Evolutionary conservation across 2,113 vertebrate genomes (phyloP), one percentile per base, ranked within the genome.

Genomic region (Pangasianodon gigas): DNA sequence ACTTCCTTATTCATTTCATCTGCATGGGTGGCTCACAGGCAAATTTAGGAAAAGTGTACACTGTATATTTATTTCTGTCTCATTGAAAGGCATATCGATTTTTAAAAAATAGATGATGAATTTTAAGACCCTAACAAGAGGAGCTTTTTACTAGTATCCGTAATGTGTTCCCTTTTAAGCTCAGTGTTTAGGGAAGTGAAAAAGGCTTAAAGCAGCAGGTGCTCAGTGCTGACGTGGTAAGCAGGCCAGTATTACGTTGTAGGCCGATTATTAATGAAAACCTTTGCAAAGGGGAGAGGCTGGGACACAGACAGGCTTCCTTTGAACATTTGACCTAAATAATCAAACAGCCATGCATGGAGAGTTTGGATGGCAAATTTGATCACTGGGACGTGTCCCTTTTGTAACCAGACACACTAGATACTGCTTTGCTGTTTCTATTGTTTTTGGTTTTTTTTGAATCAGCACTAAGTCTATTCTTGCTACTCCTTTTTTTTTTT

Each of bases 251-350:
- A 29, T 60, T 44, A 62, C 29, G 14, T 71, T 87, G 85, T 56
- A 81, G 91, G 93, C 95, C 92, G 93, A 94, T 95, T 92, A 96
- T 96, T 95, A 95, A 95, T 94, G 88, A 86, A 90, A 89, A 46
- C 37, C 11, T 84, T 89, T 82, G 19, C 88, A 86, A 92, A 93
- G 89, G 41, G 75, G 80, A 37, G 85, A 16, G 60, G 9, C 86
- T 29, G 65, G 67, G 69, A 41, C 26, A 16, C 87, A 91, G 91
- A 82, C 79, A 8, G 62, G 48, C 92, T 93, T 88, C 90, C 92
- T 93, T 94, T 94, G 93, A 91, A 94, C 92, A 91, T 92, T 95
- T 95, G 93, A 94, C 94, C 94, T 90, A 94, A 92, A 95, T 95
- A 90, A 92, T 81, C 91, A 87, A 75, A 89, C 89, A 92, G 88